phyloP scores from a whole-genome alignment of 2,113 vertebrate species.

The Apodemus speciosus region DNA sequence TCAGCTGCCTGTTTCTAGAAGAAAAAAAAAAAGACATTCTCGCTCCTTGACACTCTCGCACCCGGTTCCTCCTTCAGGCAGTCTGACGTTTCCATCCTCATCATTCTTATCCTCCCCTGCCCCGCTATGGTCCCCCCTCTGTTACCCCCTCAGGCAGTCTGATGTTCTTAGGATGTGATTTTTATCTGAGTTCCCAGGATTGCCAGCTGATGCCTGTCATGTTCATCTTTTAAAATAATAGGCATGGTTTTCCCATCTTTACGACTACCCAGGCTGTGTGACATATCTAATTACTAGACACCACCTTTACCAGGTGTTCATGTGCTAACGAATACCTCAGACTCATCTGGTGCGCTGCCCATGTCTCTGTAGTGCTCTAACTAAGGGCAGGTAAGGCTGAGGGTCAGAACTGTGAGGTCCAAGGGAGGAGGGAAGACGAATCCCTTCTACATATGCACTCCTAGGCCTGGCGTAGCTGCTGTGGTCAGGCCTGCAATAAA shows the following conservation, averaged over 20 bases:
- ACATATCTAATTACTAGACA: not conserved
- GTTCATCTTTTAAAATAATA: not conserved
- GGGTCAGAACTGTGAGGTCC: not conserved
- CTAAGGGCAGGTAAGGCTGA: not conserved
- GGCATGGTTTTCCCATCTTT: not conserved
- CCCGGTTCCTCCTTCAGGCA: not conserved
- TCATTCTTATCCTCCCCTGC: not conserved
- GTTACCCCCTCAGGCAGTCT: not conserved
- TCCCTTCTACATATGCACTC: not conserved
- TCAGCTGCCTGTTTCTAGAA: not conserved
- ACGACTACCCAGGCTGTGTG: not conserved
- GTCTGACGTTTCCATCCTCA: not conserved
- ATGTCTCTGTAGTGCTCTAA: not conserved
- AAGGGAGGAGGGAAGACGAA: not conserved
- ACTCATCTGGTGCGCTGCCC: not conserved
- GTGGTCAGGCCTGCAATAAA: not conserved
- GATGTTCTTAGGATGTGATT: not conserved
- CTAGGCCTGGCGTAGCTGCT: not conserved
- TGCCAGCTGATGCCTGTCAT: not conserved
- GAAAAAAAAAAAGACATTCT: not conserved
- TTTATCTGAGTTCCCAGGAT: not conserved
- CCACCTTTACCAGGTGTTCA: not conserved
- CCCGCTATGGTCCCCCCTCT: rapidly evolving
- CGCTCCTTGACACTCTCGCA: not conserved
- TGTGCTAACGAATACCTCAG: not conserved